Base-by-base conservation (phyloP, 2,113 vertebrate genomes). In the Suncus etruscus region DNA sequence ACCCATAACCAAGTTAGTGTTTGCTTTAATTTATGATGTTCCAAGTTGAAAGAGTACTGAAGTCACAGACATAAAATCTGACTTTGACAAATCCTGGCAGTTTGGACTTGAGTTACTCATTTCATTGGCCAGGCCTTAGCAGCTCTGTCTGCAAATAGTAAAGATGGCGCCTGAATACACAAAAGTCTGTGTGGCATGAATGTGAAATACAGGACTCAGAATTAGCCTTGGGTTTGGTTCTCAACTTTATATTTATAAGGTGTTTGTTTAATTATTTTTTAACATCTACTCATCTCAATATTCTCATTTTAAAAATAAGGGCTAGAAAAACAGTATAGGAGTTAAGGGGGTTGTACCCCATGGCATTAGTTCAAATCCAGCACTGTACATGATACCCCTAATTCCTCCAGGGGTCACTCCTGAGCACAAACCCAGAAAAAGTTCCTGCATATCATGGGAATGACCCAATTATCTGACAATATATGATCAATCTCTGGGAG, bases 1-100 rank as follows among this genome's bases (percentile, higher is more conserved):
- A 93, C 91, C 93, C 95, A 96, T 95, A 96, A 96, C 95, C 95
- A 95, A 95, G 96, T 94, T 92, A 89, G 73, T 96, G 91, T 95
- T 96, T 96, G 93, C 91, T 96, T 96, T 95, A 95, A 95, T 95
- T 95, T 96, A 95, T 92, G 96, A 76, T 83, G 86, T 95, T 95
- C 91, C 92, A 90, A 95, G 83, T 95, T 95, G 92, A 95, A 91
- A 92, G 91, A 81, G 86, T 47, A 77, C 69, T 93, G 73, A 89
- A 94, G 88, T 87, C 76, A 91, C 65, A 92, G 92, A 90, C 93
- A 96, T 94, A 95, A 96, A 96, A 95, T 96, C 92, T 93, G 86
- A 94, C 93, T 96, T 93, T 94, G 95, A 96, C 93, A 81, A 82
- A 87, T 61, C 77, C 83, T 96, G 95, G 93, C 92, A 94, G 74